Evolutionary conservation across 2,888 invertebrate species (phyloP), one percentile per base, ranked within the genome.

Genomic region (Xestia xanthographa): DNA sequence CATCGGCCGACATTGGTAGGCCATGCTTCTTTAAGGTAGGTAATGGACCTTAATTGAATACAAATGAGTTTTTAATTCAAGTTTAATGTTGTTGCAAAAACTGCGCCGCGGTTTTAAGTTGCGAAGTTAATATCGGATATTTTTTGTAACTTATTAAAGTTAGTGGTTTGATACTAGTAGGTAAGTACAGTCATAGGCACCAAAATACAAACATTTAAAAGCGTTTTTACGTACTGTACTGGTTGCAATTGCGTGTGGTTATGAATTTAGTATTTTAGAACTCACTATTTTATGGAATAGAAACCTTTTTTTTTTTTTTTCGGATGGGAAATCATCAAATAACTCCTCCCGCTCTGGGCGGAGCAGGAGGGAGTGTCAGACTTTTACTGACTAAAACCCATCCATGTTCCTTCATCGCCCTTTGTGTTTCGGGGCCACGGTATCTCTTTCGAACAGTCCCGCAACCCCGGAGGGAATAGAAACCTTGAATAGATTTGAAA

Each of bases 11-110:
- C 62, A 45, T 53, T 48, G 62, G 8, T 41, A 12, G 14, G 14
- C 56, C 41, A 69, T 38, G 53, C 43, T 50, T 14, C 0, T 65
- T 22, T 71, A 50, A 53, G 26, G 58, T 58, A 53, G 26, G 58
- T 58, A 50, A 58, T 65, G 63, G 12, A 48, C 71, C 50, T 1
- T 72, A 75, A 76, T 79, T 20, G 79, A 65, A 79, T 76, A 74
- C 79, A 69, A 76, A 86, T 79, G 75, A 63, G 83, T 72, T 82
- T 75, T 82, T 82, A 82, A 84, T 75, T 75, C 60, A 70, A 82
- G 63, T 77, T 83, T 60, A 17, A 78, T 76, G 65, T 60, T 72
- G 26, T 70, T 67, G 74, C 69, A 72, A 72, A 78, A 79, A 79
- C 5, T 75, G 63, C 17, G 62, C 26, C 43, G 48, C 41, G 69